These are phyloP conservation scores for Agapostemon virescens DNA, from an alignment of 2,888 invertebrate species.

Conservation along the genomic window DNA sequence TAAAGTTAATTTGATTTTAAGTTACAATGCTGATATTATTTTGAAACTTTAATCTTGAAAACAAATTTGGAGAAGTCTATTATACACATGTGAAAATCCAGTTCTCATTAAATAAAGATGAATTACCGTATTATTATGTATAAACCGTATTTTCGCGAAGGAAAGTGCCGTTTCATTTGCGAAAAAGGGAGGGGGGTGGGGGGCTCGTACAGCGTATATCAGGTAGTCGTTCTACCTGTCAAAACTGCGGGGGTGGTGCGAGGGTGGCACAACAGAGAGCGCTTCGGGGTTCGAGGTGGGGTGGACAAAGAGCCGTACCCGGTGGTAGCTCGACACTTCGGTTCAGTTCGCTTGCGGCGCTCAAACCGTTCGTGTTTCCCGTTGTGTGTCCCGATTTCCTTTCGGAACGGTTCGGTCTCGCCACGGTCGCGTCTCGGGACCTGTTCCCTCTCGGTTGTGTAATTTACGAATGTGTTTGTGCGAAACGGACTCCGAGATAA, in stretches of 20 bases:
- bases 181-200: too few species aligned
- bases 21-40: background rate
- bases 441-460: slow-evolving; percentile 20
- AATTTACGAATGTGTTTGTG: background rate
- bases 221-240: slow-evolving; percentile 50
- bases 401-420: slow-evolving; percentile 28
- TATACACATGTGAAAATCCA: background rate
- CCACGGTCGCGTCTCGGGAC: slow-evolving; percentile 1
- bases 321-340: slow-evolving; percentile 64
- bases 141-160: too few species aligned
- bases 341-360: slow-evolving; percentile 79
- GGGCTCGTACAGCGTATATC: background rate
- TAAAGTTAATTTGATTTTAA: background rate
- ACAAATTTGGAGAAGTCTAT: background rate
- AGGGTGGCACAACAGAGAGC: slow-evolving; percentile 32
- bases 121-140: too few species aligned
- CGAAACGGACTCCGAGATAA: background rate
- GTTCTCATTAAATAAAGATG: background rate
- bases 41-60: background rate
- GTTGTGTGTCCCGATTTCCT: slow-evolving; percentile 29
- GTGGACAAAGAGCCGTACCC: slow-evolving; percentile 52
- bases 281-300: slow-evolving; percentile 58
- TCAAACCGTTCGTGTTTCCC: slow-evolving; percentile 66
- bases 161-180: too few species aligned
- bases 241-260: slow-evolving; percentile 22